A percentile compares a stretch with the other conserved stretches of the same genome.
These are phyloP conservation scores for Hemiscyllium ocellatum DNA, from an alignment of 2,113 vertebrate genomes.

Conservation along the genomic window DNA sequence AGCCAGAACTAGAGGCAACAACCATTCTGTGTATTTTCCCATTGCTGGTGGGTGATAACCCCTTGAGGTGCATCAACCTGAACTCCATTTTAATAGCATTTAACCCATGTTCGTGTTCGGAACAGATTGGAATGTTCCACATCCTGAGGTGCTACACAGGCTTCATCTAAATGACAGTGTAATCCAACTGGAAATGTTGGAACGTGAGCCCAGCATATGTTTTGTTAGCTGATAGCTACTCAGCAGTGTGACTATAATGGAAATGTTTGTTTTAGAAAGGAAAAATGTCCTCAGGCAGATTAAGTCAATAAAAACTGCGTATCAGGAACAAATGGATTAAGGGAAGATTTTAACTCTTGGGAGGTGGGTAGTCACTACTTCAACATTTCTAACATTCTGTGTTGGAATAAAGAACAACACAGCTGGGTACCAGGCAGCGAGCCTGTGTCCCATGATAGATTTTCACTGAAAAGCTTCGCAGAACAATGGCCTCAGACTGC, in stretches of 20 bases:
- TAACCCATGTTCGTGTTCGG: background rate
- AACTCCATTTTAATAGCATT: background rate
- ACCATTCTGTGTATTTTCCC: background rate
- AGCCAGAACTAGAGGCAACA: background rate
- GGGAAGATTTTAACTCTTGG: background rate
- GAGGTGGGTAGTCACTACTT: background rate
- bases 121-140: background rate
- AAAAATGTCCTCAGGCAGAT: background rate
- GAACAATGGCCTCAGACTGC: background rate
- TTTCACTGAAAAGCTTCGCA: background rate
- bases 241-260: background rate
- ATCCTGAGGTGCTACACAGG: background rate
- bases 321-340: background rate
- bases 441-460: background rate
- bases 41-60: background rate
- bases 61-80: too few species aligned
- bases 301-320: background rate
- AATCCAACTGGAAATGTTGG: background rate
- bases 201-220: background rate
- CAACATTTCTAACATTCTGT: background rate
- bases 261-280: conserved; percentile 18
- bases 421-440: background rate
- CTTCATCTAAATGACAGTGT: background rate
- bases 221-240: background rate
- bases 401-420: background rate